Evolutionary conservation across 2,888 invertebrate genomes (phyloP), one percentile per base, ranked within the genome.

Genomic region (Cephus pygmeus): DNA sequence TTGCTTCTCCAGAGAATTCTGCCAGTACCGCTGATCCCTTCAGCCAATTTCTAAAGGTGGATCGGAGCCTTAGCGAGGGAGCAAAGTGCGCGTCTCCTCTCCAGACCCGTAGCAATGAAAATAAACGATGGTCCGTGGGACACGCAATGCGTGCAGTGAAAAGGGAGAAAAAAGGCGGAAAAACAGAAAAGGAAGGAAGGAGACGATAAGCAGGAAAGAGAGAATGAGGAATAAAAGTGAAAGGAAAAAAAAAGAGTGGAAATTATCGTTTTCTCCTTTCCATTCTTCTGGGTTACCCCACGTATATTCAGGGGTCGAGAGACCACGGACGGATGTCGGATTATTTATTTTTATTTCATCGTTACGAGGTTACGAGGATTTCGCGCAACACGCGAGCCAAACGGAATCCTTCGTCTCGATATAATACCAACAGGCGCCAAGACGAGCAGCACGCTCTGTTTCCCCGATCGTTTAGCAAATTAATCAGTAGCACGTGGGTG

Each of bases 271-370:
- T 71, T 71, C 34, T 71, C 11, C 71, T 71, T 71, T 71, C 33
- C 33, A 71, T 71, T 71, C 71, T 33, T 71, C 12, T 23, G 33
- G 12, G 71, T 56, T 23, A 56, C 23, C 23, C 23, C 9, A 56
- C 56, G 56, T 1, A 56, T 6, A 56, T 15, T 9, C 23, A 23
- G 23, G 56, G 56, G 23, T 1, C 4, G 15, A 23, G 56, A 56
- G 23, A 56, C 23, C 56, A 23, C 23, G 56, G 56, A 15, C 56
- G 23, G 23, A 56, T 56, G 56, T 56, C 56, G 56, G 33, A 34
- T 71, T 71, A 71, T 71, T 71, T 71, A 71, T 71, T 71, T 34
- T 71, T 71, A 71, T 71, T 71, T 31, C 71, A 31, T 31, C 71
- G 71, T 33, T 71, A 33, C 71, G 71, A 31, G 71, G 33, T 31